A percentile compares a stretch with the other conserved stretches of the same genome.
Evolutionary conservation across 2,888 invertebrate genomes (phyloP).

Genomic region (Clanis bilineata): DNA sequence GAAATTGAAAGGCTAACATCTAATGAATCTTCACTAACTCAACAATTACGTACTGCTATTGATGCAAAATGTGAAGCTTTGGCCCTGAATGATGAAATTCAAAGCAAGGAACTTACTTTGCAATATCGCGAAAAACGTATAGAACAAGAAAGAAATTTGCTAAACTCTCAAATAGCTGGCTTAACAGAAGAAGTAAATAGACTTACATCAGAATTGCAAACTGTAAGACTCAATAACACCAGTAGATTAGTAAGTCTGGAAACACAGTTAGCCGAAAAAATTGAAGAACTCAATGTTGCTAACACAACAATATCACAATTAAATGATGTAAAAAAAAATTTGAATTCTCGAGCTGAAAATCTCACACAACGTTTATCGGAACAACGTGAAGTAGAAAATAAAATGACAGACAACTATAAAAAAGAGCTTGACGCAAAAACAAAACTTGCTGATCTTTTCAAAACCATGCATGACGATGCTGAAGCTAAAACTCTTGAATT

Average conservation of each 20-base stretch:
- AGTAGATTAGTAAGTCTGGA: slow-evolving; percentile 86
- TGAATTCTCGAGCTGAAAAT: slow-evolving; percentile 86
- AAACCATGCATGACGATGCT: slow-evolving; percentile 89
- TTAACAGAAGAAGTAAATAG: slow-evolving; percentile 90
- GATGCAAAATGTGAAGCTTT: slow-evolving; percentile 92
- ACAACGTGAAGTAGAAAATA: slow-evolving; percentile 88
- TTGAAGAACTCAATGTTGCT: slow-evolving; percentile 89
- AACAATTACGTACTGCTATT: slow-evolving; percentile 88
- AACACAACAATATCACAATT: slow-evolving; percentile 86
- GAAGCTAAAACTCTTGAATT: slow-evolving; percentile 90
- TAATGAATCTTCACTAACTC: slow-evolving; percentile 86
- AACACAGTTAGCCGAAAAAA: slow-evolving; percentile 88
- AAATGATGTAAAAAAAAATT: slow-evolving; percentile 86
- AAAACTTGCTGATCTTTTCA: slow-evolving; percentile 92
- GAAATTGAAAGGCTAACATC: slow-evolving; percentile 88
- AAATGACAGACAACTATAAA: slow-evolving; percentile 88
- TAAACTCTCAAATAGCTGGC: slow-evolving; percentile 89
- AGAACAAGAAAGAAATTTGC: slow-evolving; percentile 89
- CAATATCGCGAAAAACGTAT: slow-evolving; percentile 92
- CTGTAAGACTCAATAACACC: slow-evolving; percentile 86
- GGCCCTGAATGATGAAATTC: slow-evolving; percentile 89
- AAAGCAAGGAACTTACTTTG: slow-evolving; percentile 89
- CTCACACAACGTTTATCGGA: slow-evolving; percentile 87
- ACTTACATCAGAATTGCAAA: slow-evolving; percentile 89
- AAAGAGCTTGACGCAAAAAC: slow-evolving; percentile 93